A percentile compares a stretch with the other conserved stretches of the same genome.
These are phyloP conservation scores for Rhinichthys osculus DNA, from an alignment of 2,797 vertebrate genomes.

Conservation along the genomic window DNA sequence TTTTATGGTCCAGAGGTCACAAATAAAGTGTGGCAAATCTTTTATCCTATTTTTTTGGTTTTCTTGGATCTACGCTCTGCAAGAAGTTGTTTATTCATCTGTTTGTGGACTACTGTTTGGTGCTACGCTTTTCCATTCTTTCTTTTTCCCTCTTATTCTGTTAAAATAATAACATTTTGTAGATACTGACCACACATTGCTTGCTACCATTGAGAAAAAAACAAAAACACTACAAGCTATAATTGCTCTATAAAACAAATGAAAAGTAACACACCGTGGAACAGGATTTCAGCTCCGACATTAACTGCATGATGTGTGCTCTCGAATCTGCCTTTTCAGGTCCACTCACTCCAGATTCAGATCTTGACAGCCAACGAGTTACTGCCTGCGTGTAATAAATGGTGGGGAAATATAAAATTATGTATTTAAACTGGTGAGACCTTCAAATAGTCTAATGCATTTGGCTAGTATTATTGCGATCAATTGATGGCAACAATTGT, in stretches of 20 bases:
- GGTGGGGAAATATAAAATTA: not conserved
- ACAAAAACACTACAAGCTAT: not conserved
- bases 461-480: not conserved
- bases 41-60: too few relatives aligned
- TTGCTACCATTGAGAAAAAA: too few relatives aligned
- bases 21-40: too few relatives aligned
- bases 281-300: constrained; percentile 10
- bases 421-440: not conserved
- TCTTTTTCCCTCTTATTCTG: too few relatives aligned
- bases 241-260: constrained; percentile 3
- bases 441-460: not conserved
- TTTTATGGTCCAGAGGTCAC: too few relatives aligned
- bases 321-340: constrained; percentile 26
- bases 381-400: constrained; percentile 16
- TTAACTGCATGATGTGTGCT: not conserved
- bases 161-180: too few relatives aligned
- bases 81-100: too few relatives aligned
- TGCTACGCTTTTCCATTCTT: too few relatives aligned
- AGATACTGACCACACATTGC: too few relatives aligned
- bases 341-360: constrained; percentile 26
- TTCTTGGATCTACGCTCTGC: too few relatives aligned
- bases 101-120: too few relatives aligned
- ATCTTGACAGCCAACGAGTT: constrained; percentile 8
- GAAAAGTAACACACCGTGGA: not conserved
- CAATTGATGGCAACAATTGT: not conserved